A percentile compares a stretch with the other conserved stretches of the same genome.
Evolutionary conservation across 2,797 vertebrate species (phyloP).

Genomic region (Pogoniulus pusillus): DNA sequence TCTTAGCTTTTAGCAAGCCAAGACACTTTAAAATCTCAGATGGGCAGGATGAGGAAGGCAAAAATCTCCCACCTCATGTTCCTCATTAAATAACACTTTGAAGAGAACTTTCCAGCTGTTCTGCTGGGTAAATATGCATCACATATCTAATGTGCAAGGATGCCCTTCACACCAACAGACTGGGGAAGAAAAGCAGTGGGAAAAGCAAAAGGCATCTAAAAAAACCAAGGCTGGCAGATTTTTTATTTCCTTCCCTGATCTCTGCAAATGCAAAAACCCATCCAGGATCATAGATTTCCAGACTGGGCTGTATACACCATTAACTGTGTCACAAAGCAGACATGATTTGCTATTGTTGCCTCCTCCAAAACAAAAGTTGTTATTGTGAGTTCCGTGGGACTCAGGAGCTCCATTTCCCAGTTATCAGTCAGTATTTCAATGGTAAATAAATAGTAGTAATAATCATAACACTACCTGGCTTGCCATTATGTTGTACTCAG

Average conservation of each 20-base stretch:
- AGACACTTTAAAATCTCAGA: not conserved
- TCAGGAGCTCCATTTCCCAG: not conserved
- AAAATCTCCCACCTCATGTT: not conserved
- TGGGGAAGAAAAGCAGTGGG: not conserved
- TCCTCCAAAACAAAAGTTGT: not conserved
- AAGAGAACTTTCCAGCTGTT: not conserved
- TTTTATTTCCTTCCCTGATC: not conserved
- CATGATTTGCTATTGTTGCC: not conserved
- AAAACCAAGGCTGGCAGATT: not conserved
- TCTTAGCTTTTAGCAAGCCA: not conserved
- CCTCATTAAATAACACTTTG: not conserved
- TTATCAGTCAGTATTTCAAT: conserved; percentile 7
- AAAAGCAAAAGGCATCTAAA: not conserved
- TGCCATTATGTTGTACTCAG: not conserved
- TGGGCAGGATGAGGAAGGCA: not conserved
- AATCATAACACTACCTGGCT: conserved; percentile 3
- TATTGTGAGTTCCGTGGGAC: not conserved
- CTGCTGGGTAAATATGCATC: not conserved
- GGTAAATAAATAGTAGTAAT: conserved; percentile 18
- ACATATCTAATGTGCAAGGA: not conserved
- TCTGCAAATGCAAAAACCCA: conserved; percentile 14
- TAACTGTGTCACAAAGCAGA: not conserved
- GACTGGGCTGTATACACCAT: not conserved
- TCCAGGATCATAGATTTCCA: not conserved
- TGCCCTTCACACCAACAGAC: not conserved